Evolutionary conservation across 2,888 invertebrate genomes (phyloP).

Genomic region (Pyrocoelia pectoralis): DNA sequence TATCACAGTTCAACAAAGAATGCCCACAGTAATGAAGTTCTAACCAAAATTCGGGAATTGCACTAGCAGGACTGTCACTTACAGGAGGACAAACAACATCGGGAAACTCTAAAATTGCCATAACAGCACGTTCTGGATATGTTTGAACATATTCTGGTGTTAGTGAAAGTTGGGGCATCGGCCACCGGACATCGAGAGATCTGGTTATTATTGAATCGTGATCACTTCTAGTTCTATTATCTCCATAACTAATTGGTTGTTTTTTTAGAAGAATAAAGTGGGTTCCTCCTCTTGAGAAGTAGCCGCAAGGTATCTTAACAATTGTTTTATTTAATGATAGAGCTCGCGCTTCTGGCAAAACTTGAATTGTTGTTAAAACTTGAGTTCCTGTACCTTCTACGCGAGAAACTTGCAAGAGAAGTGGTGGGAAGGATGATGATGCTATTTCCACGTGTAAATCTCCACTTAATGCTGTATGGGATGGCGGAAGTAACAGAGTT

Average conservation of each 20-base stretch:
- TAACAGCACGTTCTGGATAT: constrained; percentile 78
- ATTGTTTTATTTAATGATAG: constrained; percentile 54
- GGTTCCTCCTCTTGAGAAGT: constrained; percentile 76
- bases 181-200: constrained; percentile 84
- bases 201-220: constrained; percentile 55
- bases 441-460: constrained; percentile 77
- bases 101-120: constrained; percentile 78
- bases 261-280: constrained; percentile 65
- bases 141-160: constrained; percentile 81
- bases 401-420: constrained; percentile 59
- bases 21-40: constrained; percentile 84
- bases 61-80: constrained; percentile 62
- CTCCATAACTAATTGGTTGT: constrained; percentile 46
- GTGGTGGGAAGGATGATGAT: constrained; percentile 58
- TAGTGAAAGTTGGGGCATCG: constrained; percentile 72
- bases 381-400: constrained; percentile 56
- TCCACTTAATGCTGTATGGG: constrained; percentile 80
- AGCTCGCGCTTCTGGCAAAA: constrained; percentile 55
- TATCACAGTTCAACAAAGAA: constrained; percentile 75
- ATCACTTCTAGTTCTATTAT: constrained; percentile 41
- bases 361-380: constrained; percentile 54
- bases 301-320: constrained; percentile 69
- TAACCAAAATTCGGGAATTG: constrained; percentile 75
- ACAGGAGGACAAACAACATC: constrained; percentile 74
- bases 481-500: constrained; percentile 56